Base-by-base conservation (phyloP, 2,113 vertebrate genomes). In the Progne subis region DNA sequence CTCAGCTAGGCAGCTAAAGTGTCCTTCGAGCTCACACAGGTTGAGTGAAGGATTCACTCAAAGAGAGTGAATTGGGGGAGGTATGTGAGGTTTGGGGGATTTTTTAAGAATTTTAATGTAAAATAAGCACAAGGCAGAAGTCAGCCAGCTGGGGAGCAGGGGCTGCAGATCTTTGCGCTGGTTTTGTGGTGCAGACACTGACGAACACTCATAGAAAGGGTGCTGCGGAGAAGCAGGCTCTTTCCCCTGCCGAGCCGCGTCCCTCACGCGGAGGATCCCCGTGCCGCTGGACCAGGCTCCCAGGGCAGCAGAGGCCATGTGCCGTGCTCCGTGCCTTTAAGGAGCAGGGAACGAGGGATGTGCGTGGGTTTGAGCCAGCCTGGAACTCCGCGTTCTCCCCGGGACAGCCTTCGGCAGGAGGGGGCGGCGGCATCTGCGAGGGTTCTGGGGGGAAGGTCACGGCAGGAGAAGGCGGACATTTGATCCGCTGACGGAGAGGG, bases 401-500 rank as follows among this genome's bases (percentile, higher is more conserved):
- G 29, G 77, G 56, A 39, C 85, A 95, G 8, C 94, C 96, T 86
- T 93, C 10, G 6, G 59, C 69, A 85, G 79, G 82, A 74, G 91
- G 88, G 71, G 90, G 91, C 31, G 83, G 77, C 92, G 61, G 29
- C 91, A 65, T 86, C 82, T 89, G 85, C 89, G 43, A 37, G 82
- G 85, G 31, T 39, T 87, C 67, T 70, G 87, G 86, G 77, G 88
- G 91, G 90, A 96, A 95, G 88, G 96, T 95, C 92, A 81, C 43
- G 25, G 68, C 61, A 65, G 59, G 63, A 37, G 37, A 37, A 37
- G 37, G 37, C 37, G 80, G 79, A 39, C 52, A 82, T 64, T 61
- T 46, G 88, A 82, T 75, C 77, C 37, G 37, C 37, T 37, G 37
- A 9, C 37, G 37, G 37, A 10, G 37, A 37, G 37, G 37, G 37